phyloP scores from a whole-genome alignment of 2,888 invertebrate species.

The Meta bourneti region DNA sequence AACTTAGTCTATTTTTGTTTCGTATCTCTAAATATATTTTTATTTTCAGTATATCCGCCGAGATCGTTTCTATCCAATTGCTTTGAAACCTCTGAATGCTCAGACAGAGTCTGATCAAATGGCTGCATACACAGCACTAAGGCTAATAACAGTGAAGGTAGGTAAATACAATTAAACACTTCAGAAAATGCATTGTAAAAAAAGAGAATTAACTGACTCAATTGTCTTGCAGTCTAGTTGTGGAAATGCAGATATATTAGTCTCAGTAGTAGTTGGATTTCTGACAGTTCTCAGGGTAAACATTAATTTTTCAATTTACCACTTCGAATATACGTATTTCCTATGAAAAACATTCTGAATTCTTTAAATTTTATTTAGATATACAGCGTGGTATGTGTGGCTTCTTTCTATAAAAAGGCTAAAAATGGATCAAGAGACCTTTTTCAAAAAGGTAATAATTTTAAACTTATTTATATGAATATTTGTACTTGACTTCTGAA shows the following conservation, averaged over 20 bases:
- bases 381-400: conserved; percentile 78
- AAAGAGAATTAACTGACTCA: background rate
- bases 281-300: conserved; percentile 77
- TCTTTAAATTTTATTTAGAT: conserved; percentile 55
- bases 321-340: background rate
- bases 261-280: conserved; percentile 78
- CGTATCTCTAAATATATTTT: background rate
- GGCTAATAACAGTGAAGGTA: conserved; percentile 78
- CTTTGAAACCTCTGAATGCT: conserved; percentile 73
- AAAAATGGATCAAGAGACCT: conserved; percentile 70
- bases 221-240: conserved; percentile 77
- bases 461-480: background rate
- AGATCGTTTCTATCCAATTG: conserved; percentile 77
- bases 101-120: conserved; percentile 77
- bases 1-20: no score
- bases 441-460: conserved; percentile 73
- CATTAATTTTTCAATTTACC: background rate
- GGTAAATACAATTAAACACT: background rate
- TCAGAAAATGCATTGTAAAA: background rate
- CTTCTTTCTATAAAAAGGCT: conserved; percentile 77
- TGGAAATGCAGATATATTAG: conserved; percentile 78
- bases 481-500: background rate
- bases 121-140: conserved; percentile 77
- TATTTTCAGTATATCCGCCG: conserved; percentile 75
- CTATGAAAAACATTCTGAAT: background rate